Evolutionary conservation across 2,888 invertebrate species (phyloP).

Genomic region (Lapara coniferarum): DNA sequence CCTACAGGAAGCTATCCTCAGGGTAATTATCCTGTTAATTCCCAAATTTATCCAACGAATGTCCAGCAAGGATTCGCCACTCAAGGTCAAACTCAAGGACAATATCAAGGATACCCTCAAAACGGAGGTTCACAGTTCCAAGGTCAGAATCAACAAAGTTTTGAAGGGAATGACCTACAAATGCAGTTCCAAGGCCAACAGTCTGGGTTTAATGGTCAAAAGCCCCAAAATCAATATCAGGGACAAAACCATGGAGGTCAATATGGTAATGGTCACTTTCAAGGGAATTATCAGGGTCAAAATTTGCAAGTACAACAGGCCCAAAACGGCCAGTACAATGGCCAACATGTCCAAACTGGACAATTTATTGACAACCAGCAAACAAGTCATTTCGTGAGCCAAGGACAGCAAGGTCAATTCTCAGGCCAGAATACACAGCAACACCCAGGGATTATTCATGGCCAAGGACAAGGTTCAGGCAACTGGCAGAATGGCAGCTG

Average conservation of each 20-base stretch:
- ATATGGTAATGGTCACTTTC: conserved; percentile 32
- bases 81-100: conserved; percentile 44
- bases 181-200: conserved; percentile 37
- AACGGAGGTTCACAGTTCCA: conserved; percentile 38
- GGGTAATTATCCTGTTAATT: conserved; percentile 32
- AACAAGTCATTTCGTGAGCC: neutral
- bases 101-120: conserved; percentile 41
- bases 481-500: conserved; percentile 25
- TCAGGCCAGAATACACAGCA: conserved; percentile 16
- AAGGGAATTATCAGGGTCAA: conserved; percentile 27
- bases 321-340: conserved; percentile 33
- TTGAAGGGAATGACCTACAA: conserved; percentile 1
- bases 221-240: conserved; percentile 40
- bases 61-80: conserved; percentile 39
- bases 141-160: conserved; percentile 30
- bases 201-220: conserved; percentile 36
- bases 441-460: conserved; percentile 1
- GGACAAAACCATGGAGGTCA: conserved; percentile 36
- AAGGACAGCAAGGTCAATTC: conserved; percentile 24
- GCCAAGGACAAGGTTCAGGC: conserved; percentile 15
- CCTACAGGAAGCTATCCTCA: conserved; percentile 33
- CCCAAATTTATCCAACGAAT: conserved; percentile 33
- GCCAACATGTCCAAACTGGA: conserved; percentile 31
- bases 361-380: conserved; percentile 25
- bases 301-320: conserved; percentile 32